A percentile compares a stretch with the other conserved stretches of the same genome.
Evolutionary conservation across 2,113 vertebrate genomes (phyloP).

Genomic region (Sciurus niger): DNA sequence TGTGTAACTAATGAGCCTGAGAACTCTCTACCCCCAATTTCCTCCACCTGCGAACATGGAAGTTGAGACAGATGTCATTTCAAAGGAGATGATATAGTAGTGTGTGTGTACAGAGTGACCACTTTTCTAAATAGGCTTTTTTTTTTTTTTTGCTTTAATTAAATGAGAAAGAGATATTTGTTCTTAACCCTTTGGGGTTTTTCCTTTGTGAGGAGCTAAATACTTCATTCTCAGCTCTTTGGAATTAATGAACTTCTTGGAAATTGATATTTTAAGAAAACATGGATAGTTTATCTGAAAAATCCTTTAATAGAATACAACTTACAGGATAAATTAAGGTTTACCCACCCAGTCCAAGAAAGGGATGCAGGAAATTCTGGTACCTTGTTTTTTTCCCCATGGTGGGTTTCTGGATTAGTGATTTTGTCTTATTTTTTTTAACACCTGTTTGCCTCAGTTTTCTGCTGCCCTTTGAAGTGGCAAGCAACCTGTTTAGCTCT

Average conservation of each 20-base stretch:
- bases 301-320: slow-evolving; percentile 5
- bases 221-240: not conserved
- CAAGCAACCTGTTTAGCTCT: not conserved
- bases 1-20: not conserved
- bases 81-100: slow-evolving; percentile 56
- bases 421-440: slow-evolving; percentile 39
- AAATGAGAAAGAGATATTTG: slow-evolving; percentile 36
- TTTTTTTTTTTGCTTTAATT: slow-evolving; percentile 56
- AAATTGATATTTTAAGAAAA: slow-evolving; percentile 60
- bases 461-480: slow-evolving; percentile 75
- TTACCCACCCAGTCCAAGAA: not conserved
- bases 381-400: not conserved
- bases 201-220: slow-evolving; percentile 27
- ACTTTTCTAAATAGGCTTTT: slow-evolving; percentile 10
- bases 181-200: slow-evolving; percentile 13
- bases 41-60: slow-evolving; percentile 66
- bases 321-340: slow-evolving; percentile 4
- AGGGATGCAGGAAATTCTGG: not conserved
- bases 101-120: not conserved
- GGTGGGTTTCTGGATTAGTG: slow-evolving; percentile 56
- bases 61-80: slow-evolving; percentile 74
- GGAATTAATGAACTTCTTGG: slow-evolving; percentile 25
- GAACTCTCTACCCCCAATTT: not conserved
- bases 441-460: slow-evolving; percentile 75
- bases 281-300: not conserved